Evolutionary conservation across 1,140 invertebrate species (phyloP).

Genomic region (Phortica variegata): DNA sequence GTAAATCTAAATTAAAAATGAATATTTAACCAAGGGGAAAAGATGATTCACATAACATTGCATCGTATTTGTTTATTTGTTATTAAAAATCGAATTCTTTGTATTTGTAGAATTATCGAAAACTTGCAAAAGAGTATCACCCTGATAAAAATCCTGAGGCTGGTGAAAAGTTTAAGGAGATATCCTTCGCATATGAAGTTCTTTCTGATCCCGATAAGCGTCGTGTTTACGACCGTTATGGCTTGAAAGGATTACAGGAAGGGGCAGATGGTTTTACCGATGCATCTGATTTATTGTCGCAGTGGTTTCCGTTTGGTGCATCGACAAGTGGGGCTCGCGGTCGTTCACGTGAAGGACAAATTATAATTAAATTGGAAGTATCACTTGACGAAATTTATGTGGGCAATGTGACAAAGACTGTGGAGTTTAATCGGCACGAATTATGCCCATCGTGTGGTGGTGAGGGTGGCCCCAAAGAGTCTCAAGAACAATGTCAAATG

Average conservation of each 20-base stretch:
- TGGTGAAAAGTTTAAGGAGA: slow-evolving; percentile 86
- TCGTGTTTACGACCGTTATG: slow-evolving; percentile 73
- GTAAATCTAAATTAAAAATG: too few species aligned
- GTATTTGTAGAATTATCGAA: slow-evolving; percentile 70
- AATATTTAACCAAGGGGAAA: too few species aligned
- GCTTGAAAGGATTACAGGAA: slow-evolving; percentile 78
- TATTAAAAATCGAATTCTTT: background rate
- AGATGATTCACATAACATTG: too few species aligned
- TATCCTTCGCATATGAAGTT: slow-evolving; percentile 84
- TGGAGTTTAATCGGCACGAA: slow-evolving; percentile 80
- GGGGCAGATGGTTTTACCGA: slow-evolving; percentile 64
- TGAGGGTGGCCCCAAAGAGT: slow-evolving; percentile 75
- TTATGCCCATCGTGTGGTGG: slow-evolving; percentile 84
- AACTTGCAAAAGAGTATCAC: slow-evolving; percentile 84
- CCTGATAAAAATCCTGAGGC: slow-evolving; percentile 83
- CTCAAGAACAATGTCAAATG: slow-evolving; percentile 20
- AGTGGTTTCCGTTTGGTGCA: slow-evolving; percentile 59
- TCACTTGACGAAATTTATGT: slow-evolving; percentile 90
- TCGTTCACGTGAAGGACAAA: slow-evolving; percentile 29
- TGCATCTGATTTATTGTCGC: slow-evolving; percentile 63
- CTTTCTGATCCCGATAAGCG: slow-evolving; percentile 72
- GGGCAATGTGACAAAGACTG: slow-evolving; percentile 74
- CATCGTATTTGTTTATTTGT: background rate
- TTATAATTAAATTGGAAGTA: slow-evolving; percentile 63
- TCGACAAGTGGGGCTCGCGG: slow-evolving; percentile 34